These are phyloP conservation scores for Pitta sordida DNA, from an alignment of 2,113 vertebrate genomes.

Conservation along the genomic window DNA sequence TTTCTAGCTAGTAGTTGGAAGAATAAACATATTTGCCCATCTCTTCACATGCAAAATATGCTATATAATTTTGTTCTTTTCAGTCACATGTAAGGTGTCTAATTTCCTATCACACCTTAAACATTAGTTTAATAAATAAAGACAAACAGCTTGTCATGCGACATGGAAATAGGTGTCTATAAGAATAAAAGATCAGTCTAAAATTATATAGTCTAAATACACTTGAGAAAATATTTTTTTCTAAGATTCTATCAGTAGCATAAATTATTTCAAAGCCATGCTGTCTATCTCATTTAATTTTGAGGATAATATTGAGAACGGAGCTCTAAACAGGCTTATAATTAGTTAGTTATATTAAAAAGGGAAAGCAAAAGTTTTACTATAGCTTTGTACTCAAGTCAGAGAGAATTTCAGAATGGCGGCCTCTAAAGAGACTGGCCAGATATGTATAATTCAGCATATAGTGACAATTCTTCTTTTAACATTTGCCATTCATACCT, in stretches of 20 bases:
- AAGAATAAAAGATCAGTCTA: neutral
- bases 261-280: neutral
- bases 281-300: neutral
- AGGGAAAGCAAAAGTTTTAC: neutral
- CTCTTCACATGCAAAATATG: neutral
- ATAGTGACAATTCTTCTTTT: neutral
- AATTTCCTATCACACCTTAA: neutral
- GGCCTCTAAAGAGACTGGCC: neutral
- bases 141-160: neutral
- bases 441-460: neutral
- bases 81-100: neutral
- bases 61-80: neutral
- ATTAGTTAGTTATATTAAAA: neutral
- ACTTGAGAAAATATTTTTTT: neutral
- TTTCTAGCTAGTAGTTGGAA: neutral
- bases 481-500: neutral
- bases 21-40: neutral
- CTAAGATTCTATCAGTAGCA: neutral
- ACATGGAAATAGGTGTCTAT: neutral
- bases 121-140: neutral
- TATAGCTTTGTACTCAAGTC: slow-evolving; percentile 59
- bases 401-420: slow-evolving; percentile 18
- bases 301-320: neutral
- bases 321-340: neutral
- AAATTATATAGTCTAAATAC: neutral